Base-by-base conservation (phyloP, 2,888 invertebrate genomes). In the Schizotus pectinicornis region DNA sequence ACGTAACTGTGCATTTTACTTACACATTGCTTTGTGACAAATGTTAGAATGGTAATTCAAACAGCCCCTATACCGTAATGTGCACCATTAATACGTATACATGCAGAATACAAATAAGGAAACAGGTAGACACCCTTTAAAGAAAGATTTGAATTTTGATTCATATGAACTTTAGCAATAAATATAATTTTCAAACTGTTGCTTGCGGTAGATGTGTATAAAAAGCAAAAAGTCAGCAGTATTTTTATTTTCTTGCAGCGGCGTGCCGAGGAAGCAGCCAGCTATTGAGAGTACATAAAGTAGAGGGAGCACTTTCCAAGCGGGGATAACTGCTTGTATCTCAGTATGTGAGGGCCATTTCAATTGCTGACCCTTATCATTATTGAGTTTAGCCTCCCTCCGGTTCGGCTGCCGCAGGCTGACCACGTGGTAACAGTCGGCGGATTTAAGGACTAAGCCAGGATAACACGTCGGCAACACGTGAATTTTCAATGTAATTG, bases 301-400 rank as follows among this genome's bases (percentile, higher is more conserved):
- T 59, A 61, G 54, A 62, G 61, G 63, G 59, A 57, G 66, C 61
- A 60, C 59, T 64, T 66, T 58, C 63, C 64, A 62, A 56, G 63
- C 62, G 60, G 62, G 63, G 62, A 59, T 63, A 67, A 66, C 64
- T 66, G 68, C 66, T 61, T 69, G 68, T 69, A 67, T 63, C 64
- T 65, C 64, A 64, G 60, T 63, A 70, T 71, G 73, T 66, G 72
- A 69, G 73, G 70, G 72, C 67, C 69, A 71, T 74, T 73, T 71
- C 72, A 73, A 73, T 73, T 70, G 74, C 69, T 68, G 71, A 74
- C 74, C 75, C 74, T 74, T 71, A 73, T 75, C 73, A 73, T 74
- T 75, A 75, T 73, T 73, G 71, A 70, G 71, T 74, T 73, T 69
- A 61, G 65, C 65, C 60, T 66, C 68, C 69, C 67, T 63, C 56